Base-by-base conservation (phyloP, 2,888 invertebrate genomes). In the Brenthis daphne region DNA sequence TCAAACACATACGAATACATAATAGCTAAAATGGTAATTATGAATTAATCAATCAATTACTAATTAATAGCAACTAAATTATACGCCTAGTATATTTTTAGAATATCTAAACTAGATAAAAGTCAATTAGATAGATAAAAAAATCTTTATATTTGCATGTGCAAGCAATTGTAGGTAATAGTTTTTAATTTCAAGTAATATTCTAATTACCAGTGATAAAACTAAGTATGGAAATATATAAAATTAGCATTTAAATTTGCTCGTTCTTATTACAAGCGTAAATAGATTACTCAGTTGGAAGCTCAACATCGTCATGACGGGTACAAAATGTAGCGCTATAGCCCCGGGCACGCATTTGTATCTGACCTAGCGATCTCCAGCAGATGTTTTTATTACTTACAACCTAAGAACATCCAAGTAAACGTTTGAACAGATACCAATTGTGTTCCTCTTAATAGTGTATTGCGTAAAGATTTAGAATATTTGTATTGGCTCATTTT, bases 391-490 rank as follows among this genome's bases (percentile, higher is more conserved):
- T 83, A 82, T 80, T 81, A 83, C 80, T 79, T 74, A 75, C 75
- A 79, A 76, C 80, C 66, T 77, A 56, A 48, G 55, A 67, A 67
- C 86, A 83, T 85, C 85, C 82, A 81, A 85, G 85, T 86, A 86
- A 87, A 87, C 81, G 83, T 82, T 80, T 79, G 77, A 43, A 80
- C 79, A 81, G 78, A 79, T 79, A 84, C 81, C 56, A 55, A 67
- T 61, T 85, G 84, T 87, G 84, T 87, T 83, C 81, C 77, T 79
- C 81, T 84, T 87, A 89, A 87, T 88, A 83, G 82, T 73, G 60
- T 83, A 77, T 89, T 90, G 80, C 83, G 81, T 83, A 86, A 89
- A 78, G 43, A 47, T 29, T 51, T 51, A 33, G 8, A 51, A 55
- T 2, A 29, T 29, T 55, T 56, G 14, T 54, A n/a, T 24, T 55